These are phyloP conservation scores for Nomada ferruginata DNA, from an alignment of 2,888 invertebrate genomes.

Conservation along the genomic window DNA sequence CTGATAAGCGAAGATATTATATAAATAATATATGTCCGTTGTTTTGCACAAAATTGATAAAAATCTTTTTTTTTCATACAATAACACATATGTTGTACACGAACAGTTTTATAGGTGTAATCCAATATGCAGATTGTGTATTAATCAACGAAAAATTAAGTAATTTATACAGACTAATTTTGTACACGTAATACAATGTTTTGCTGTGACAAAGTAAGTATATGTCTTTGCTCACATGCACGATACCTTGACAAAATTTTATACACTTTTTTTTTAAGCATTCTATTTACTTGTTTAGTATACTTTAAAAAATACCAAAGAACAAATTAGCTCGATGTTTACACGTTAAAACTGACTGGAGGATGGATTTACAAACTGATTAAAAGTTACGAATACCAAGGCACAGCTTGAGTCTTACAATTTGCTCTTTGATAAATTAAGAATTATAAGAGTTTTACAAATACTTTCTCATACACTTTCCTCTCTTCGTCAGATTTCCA, in stretches of 20 bases:
- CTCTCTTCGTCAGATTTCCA: neutral
- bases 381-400: conserved; percentile 49
- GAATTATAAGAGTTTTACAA: conserved; percentile 4
- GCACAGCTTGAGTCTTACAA: conserved; percentile 47
- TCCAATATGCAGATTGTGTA: neutral
- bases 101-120: neutral
- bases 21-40: conserved; percentile 1
- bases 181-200: neutral
- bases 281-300: neutral
- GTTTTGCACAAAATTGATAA: neutral
- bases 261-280: neutral
- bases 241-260: neutral
- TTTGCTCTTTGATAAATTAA: conserved; percentile 40
- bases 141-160: neutral
- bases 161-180: neutral
- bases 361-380: conserved; percentile 39
- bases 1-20: conserved; percentile 22
- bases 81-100: conserved; percentile 1
- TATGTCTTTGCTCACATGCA: neutral
- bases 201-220: conserved; percentile 1
- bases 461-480: conserved; percentile 5
- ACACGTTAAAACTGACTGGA: conserved; percentile 36
- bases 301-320: conserved; percentile 38
- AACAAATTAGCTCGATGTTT: conserved; percentile 42
- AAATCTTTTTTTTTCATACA: neutral